These are phyloP conservation scores for Alentia gelatinosa DNA, from an alignment of 2,888 invertebrate species.

Conservation along the genomic window DNA sequence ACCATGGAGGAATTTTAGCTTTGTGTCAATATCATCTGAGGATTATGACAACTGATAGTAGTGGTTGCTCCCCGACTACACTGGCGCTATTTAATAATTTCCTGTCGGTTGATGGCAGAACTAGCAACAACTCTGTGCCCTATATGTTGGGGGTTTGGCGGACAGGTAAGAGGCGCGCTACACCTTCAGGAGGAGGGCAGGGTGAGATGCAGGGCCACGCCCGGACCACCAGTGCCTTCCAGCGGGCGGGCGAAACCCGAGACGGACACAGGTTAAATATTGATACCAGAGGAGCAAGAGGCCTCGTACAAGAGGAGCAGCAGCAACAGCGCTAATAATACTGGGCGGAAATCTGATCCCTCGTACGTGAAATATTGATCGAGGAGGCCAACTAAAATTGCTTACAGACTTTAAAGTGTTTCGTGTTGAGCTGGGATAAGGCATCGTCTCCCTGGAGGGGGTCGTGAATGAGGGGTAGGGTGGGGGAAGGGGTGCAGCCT, in stretches of 20 bases:
- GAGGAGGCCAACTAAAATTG: not conserved
- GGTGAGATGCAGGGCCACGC: too few species aligned
- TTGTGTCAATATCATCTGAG: too few species aligned
- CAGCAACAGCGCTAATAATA: not conserved
- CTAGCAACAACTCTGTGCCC: too few species aligned
- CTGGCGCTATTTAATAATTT: too few species aligned
- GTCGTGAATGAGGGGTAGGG: not conserved
- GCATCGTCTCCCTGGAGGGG: not conserved
- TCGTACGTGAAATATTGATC: not conserved
- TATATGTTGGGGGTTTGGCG: too few species aligned
- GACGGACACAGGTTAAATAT: not conserved
- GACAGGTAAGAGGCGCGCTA: too few species aligned
- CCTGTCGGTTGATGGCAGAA: too few species aligned
- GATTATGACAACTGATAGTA: too few species aligned
- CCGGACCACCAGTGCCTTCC: not conserved
- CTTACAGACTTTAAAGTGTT: conserved; percentile 25
- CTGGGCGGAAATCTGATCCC: not conserved
- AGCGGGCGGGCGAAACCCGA: not conserved
- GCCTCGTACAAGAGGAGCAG: not conserved
- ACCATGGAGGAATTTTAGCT: too few species aligned
- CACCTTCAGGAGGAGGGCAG: too few species aligned
- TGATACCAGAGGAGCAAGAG: not conserved
- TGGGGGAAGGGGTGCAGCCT: too few species aligned
- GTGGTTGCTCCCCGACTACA: too few species aligned
- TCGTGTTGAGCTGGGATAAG: not conserved